Percentiles rank a stretch among this genome's conserved stretches.
Evolutionary conservation across 2,888 invertebrate species (phyloP).

Genomic region (Clistopyga incitator): DNA sequence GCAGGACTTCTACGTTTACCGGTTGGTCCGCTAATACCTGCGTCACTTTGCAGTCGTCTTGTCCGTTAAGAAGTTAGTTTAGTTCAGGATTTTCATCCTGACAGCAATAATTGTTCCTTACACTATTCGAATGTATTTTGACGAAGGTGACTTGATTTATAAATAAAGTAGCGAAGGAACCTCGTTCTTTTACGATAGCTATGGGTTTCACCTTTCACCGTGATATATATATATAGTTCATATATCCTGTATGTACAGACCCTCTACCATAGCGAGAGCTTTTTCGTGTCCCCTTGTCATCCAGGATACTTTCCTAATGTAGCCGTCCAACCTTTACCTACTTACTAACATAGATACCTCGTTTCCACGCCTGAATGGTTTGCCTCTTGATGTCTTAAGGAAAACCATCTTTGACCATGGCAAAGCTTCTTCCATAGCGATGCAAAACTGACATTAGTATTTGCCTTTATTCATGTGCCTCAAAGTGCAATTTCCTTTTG

Average conservation of each 20-base stretch:
- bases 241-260: not conserved
- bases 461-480: not conserved
- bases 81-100: not conserved
- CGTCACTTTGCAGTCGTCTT: not conserved
- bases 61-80: not conserved
- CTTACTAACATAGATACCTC: not conserved
- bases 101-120: not conserved
- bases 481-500: not conserved
- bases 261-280: conserved; percentile 9
- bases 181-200: not conserved
- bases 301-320: conserved; percentile 5
- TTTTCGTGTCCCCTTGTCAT: conserved; percentile 11
- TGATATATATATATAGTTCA: not conserved
- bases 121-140: not conserved
- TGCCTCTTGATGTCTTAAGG: not conserved
- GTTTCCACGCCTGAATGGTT: not conserved
- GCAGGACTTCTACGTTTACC: not conserved
- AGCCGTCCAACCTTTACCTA: conserved; percentile 4
- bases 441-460: not conserved
- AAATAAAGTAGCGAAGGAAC: not conserved
- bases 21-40: not conserved
- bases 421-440: not conserved
- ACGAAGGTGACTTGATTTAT: not conserved
- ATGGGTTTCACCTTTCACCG: conserved; percentile 16
- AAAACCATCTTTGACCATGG: not conserved